phyloP scores from a whole-genome alignment of 1,140 invertebrate genomes.

The Holotrichia oblita region DNA sequence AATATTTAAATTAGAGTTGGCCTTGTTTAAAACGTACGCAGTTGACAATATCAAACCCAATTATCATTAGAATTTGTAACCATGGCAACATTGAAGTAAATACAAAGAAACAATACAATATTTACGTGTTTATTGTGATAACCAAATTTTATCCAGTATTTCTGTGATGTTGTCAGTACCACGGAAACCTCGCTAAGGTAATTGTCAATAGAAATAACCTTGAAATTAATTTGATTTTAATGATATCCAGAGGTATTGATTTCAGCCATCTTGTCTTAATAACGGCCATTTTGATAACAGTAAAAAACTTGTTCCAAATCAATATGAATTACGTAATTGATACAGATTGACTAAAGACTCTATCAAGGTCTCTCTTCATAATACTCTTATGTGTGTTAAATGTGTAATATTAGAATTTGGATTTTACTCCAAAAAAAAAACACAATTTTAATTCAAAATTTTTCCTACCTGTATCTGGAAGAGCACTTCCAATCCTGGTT shows the following conservation, averaged over 20 bases:
- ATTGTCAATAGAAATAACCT: background rate
- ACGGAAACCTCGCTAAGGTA: no score
- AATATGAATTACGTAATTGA: background rate
- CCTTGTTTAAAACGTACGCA: no score
- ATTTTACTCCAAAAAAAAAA: no score
- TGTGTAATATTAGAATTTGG: no score
- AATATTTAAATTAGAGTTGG: no score
- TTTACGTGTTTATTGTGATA: background rate
- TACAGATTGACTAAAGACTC: no score
- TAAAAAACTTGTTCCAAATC: background rate
- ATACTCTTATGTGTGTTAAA: no score
- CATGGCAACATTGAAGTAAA: background rate
- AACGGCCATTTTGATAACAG: conserved; percentile 48
- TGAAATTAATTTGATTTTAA: background rate
- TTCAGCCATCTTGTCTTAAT: conserved; percentile 53
- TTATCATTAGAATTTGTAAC: background rate
- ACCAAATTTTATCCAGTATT: background rate
- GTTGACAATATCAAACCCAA: background rate
- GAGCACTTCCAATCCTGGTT: conserved; percentile 64
- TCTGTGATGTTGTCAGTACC: background rate
- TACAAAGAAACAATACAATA: background rate
- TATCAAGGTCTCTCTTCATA: no score
- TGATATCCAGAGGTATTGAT: conserved; percentile 48
- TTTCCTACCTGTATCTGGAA: conserved; percentile 67
- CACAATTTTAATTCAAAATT: background rate